Conservation (phyloP, 2,888 invertebrate genomes). For the Ptilodon capucinus region DNA sequence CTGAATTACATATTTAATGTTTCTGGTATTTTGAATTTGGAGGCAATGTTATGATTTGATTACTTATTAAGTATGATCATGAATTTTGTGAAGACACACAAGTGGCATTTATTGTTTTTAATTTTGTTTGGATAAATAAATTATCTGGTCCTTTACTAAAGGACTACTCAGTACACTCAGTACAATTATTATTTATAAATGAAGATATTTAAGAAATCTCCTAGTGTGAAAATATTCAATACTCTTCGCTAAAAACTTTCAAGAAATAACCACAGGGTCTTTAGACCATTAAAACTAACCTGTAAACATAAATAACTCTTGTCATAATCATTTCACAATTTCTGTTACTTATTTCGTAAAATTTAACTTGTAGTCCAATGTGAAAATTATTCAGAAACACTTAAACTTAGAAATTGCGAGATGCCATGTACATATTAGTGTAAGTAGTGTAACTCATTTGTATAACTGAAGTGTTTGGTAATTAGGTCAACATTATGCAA, state of each 20-base stretch:
- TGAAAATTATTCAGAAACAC: constrained; percentile 16
- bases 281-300: too few species aligned
- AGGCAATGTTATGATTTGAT: not conserved
- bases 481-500: constrained; percentile 24
- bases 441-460: not conserved
- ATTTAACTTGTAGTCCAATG: constrained; percentile 5
- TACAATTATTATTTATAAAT: too few species aligned
- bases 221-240: too few species aligned
- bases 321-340: too few species aligned
- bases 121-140: too few species aligned
- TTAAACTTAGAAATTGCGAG: constrained; percentile 5
- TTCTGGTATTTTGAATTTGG: not conserved
- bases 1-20: not conserved
- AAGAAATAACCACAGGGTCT: too few species aligned
- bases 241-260: too few species aligned
- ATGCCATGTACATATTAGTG: not conserved
- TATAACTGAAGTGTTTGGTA: constrained; percentile 10
- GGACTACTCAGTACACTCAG: too few species aligned
- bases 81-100: not conserved
- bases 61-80: not conserved
- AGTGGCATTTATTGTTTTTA: not conserved
- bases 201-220: too few species aligned
- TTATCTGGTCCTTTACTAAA: too few species aligned
- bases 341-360: not conserved
- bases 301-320: too few species aligned